Evolutionary conservation across 1,140 invertebrate species (phyloP), one percentile per base, ranked within the genome.

Genomic region (Zaprionus africanus): DNA sequence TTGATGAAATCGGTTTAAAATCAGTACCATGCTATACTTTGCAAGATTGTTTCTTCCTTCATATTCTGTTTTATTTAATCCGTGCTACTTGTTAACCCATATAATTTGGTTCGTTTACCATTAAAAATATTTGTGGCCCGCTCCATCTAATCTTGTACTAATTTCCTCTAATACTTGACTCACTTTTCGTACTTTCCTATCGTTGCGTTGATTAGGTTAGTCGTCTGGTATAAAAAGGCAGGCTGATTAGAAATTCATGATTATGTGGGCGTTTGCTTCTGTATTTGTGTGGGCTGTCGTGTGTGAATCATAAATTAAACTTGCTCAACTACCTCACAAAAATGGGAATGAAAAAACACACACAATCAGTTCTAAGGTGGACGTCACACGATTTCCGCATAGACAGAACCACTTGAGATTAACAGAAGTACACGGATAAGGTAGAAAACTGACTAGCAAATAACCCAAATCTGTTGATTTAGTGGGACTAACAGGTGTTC

Each of bases 341-440:
- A n/a, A n/a, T 53, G 28, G 17, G 13, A 13, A 34, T 36, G 6
- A 63, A 31, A 34, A 34, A 28, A 22, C 46, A 51, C 38, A 1
- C 15, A 1, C 15, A 70, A 75, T 63, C 66, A 67, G 59, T 57
- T 26, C 24, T 34, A 31, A 57, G 41, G 66, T 53, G 38, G 24
- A 53, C 58, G 65, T 58, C 19, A 17, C 11, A 13, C 41, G 58
- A 53, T 70, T 79, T 61, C 75, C 75, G 76, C 63, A 64, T 74
- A 61, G 56, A 51, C 73, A 68, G 61, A 74, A 28, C 49, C 22
- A 82, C 54, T 79, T 58, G 59, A 74, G 74, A 73, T 68, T 68
- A 74, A 22, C 63, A 17, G n/a, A 54, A 22, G 46, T 19, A 19
- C 46, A 19, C 7, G 13, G 31, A 57, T 36, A 17, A 12, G 17